Conservation (phyloP, 2,113 vertebrate genomes). For the Poeciliopsis prolifica region DNA sequence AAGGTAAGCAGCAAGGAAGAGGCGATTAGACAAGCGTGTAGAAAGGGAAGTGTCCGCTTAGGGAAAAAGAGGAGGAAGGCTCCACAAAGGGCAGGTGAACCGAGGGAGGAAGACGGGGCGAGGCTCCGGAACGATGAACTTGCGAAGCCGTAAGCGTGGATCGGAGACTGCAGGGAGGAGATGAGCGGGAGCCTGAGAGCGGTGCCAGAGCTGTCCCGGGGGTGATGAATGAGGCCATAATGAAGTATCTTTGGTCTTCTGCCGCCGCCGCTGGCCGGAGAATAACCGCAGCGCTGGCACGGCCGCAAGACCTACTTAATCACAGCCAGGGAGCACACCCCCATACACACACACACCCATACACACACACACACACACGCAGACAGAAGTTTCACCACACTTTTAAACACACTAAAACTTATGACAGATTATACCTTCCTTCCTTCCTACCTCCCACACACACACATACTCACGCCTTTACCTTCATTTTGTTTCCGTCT, state of each 20-base stretch:
- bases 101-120: conserved; percentile 10
- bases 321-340: conserved; percentile 39
- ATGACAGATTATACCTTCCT: conserved; percentile 51
- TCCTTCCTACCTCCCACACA: conserved; percentile 20
- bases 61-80: conserved; percentile 19
- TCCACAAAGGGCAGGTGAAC: conserved; percentile 18
- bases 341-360: not conserved
- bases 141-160: conserved; percentile 36
- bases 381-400: conserved; percentile 24
- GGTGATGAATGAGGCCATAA: conserved; percentile 80
- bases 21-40: conserved; percentile 7
- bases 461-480: conserved; percentile 20
- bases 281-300: conserved; percentile 71
- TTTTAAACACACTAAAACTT: conserved; percentile 29
- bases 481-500: conserved; percentile 29
- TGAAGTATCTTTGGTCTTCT: conserved; percentile 70
- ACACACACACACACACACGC: not conserved
- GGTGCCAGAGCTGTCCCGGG: conserved; percentile 68
- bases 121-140: conserved; percentile 30
- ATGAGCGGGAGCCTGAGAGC: conserved; percentile 31
- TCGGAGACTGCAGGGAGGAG: conserved; percentile 38
- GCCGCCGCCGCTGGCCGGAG: conserved; percentile 59
- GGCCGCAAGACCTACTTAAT: conserved; percentile 38
- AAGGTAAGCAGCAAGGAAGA: conserved; percentile 35
- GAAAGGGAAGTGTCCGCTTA: conserved; percentile 13